phyloP scores from a whole-genome alignment of 2,888 invertebrate species.

The Idaea dimidiata region DNA sequence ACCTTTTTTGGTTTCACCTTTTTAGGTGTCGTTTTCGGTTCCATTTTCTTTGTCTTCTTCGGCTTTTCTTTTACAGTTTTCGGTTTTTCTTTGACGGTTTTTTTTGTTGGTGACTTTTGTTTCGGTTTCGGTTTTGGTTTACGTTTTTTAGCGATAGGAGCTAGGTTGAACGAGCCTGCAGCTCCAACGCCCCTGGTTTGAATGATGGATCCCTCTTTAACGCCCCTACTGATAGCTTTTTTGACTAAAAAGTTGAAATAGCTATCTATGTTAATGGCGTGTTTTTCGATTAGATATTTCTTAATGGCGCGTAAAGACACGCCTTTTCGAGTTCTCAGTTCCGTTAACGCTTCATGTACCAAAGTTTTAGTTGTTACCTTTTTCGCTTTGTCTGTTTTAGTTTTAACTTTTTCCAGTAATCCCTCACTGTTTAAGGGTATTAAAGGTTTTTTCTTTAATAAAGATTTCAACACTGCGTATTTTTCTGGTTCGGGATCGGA shows the following conservation, averaged over 20 bases:
- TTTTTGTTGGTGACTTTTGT: neutral
- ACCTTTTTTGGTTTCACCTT: conserved; percentile 20
- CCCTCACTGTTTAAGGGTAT: neutral
- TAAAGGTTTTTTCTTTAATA: neutral
- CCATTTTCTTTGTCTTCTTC: conserved; percentile 18
- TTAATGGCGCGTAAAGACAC: conserved; percentile 66
- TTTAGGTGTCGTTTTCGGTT: conserved; percentile 19
- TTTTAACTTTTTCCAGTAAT: too few species aligned
- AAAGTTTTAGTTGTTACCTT: neutral
- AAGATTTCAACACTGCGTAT: neutral
- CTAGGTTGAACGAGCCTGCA: conserved; percentile 62
- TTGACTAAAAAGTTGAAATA: conserved; percentile 52
- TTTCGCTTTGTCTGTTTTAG: neutral
- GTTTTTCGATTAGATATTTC: conserved; percentile 55
- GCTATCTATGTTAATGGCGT: conserved; percentile 51
- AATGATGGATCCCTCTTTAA: conserved; percentile 55
- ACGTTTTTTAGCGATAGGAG: conserved; percentile 8
- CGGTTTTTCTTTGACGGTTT: conserved; percentile 30
- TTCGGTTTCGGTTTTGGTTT: neutral
- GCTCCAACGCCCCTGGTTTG: conserved; percentile 65
- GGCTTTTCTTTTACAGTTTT: conserved; percentile 19
- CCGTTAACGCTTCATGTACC: conserved; percentile 44
- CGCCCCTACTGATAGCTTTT: conserved; percentile 52
- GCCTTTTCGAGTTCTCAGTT: conserved; percentile 58
- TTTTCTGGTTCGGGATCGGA: neutral